These are phyloP conservation scores for Cheilosia soror DNA, from an alignment of 2,888 invertebrate species.

Conservation along the genomic window DNA sequence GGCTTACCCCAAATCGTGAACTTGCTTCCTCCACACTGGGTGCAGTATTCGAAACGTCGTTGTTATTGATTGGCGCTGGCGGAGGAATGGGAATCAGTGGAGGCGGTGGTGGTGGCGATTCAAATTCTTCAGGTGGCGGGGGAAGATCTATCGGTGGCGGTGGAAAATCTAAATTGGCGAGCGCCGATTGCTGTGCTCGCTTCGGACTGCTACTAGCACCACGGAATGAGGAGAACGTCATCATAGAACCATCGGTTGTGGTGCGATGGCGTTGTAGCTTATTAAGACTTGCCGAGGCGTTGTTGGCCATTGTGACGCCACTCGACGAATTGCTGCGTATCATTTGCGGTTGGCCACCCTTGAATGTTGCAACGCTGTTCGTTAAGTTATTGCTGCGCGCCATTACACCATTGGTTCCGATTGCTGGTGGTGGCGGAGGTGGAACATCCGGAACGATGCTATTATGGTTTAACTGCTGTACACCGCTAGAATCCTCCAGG, in stretches of 20 bases:
- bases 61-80: constrained; percentile 80
- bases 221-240: constrained; percentile 85
- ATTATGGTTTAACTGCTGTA: constrained; percentile 66
- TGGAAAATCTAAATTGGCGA: constrained; percentile 94
- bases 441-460: constrained; percentile 72
- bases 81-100: constrained; percentile 78
- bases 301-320: constrained; percentile 89
- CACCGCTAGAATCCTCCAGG: constrained; percentile 88
- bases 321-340: constrained; percentile 95
- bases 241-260: constrained; percentile 84
- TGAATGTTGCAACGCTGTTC: constrained; percentile 77
- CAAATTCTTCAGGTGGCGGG: constrained; percentile 89
- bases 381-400: constrained; percentile 70
- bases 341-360: constrained; percentile 91
- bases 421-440: constrained; percentile 73
- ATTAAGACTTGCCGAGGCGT: constrained; percentile 86
- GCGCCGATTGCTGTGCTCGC: constrained; percentile 88
- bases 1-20: constrained; percentile 88
- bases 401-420: constrained; percentile 68
- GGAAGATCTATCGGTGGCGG: constrained; percentile 93
- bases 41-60: constrained; percentile 87
- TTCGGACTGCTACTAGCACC: constrained; percentile 89
- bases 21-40: constrained; percentile 90
- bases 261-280: constrained; percentile 86
- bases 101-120: constrained; percentile 78